These are phyloP conservation scores for Notospermus geniculatus DNA, from an alignment of 1,140 invertebrate genomes.

Conservation along the genomic window DNA sequence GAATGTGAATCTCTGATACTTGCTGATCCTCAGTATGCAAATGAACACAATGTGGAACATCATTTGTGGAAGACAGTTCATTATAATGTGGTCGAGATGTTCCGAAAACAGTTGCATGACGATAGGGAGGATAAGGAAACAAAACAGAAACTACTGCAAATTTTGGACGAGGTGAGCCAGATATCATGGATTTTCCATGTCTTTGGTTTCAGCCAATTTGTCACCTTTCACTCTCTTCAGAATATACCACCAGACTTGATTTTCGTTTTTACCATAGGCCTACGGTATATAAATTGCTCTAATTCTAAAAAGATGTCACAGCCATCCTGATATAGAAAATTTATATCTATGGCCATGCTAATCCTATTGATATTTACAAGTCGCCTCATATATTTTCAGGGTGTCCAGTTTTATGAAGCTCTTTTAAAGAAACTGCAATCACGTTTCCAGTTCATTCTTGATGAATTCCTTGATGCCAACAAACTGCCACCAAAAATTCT, in stretches of 20 bases:
- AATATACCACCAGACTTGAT: no score
- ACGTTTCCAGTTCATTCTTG: constrained; percentile 72
- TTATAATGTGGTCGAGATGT: constrained; percentile 84
- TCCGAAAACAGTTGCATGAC: constrained; percentile 67
- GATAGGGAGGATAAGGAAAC: constrained; percentile 62
- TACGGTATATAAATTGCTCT: no score
- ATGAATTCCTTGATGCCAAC: constrained; percentile 60
- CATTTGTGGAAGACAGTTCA: constrained; percentile 89
- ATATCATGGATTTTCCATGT: not conserved
- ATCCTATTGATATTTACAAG: not conserved
- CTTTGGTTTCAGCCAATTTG: no score
- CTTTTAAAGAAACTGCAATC: constrained; percentile 72
- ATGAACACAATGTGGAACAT: constrained; percentile 84
- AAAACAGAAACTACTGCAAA: constrained; percentile 67
- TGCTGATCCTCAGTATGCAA: constrained; percentile 82
- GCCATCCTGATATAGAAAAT: no score
- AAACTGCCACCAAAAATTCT: constrained; percentile 62
- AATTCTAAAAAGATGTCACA: no score
- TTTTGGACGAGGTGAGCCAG: constrained; percentile 69
- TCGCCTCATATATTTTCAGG: constrained; percentile 52
- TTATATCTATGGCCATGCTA: not conserved
- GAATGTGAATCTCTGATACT: constrained; percentile 72
- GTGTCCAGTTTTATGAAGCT: constrained; percentile 74
- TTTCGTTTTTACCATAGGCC: no score
- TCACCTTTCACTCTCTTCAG: no score